These are phyloP conservation scores for Cyanoliseus patagonus DNA, from an alignment of 2,113 vertebrate species.

Conservation along the genomic window DNA sequence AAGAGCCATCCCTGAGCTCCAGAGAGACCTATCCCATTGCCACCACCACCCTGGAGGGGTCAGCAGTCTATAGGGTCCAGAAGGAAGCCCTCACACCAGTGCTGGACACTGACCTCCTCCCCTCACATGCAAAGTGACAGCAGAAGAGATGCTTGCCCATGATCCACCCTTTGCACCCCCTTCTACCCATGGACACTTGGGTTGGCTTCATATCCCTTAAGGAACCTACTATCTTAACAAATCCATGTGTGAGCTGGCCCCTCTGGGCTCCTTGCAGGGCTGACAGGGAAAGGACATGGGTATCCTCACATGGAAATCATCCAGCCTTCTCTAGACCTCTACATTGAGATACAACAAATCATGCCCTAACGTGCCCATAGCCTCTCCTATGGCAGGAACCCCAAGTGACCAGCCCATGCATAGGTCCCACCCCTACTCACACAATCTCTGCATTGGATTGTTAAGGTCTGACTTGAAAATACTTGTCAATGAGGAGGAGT, in stretches of 20 bases:
- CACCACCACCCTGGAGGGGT: neutral
- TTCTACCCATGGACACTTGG: neutral
- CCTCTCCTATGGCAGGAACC: neutral
- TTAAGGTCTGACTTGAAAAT: neutral
- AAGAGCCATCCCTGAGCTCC: neutral
- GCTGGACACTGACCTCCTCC: neutral
- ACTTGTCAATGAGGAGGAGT: neutral
- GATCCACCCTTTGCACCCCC: neutral
- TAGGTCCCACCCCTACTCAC: neutral
- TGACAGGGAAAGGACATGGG: neutral
- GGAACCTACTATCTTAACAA: neutral
- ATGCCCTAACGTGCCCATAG: fast-evolving
- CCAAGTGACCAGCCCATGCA: neutral
- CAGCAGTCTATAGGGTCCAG: neutral
- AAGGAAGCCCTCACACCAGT: neutral
- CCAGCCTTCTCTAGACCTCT: neutral
- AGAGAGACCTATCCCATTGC: neutral
- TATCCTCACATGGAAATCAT: neutral
- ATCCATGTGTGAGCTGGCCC: neutral
- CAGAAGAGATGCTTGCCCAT: fast-evolving
- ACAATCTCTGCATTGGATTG: fast-evolving
- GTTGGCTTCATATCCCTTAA: neutral
- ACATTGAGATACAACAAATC: neutral
- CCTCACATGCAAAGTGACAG: neutral
- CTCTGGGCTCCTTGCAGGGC: neutral